Conservation (phyloP, 2,888 invertebrate species). For the Girardia tigrina region DNA sequence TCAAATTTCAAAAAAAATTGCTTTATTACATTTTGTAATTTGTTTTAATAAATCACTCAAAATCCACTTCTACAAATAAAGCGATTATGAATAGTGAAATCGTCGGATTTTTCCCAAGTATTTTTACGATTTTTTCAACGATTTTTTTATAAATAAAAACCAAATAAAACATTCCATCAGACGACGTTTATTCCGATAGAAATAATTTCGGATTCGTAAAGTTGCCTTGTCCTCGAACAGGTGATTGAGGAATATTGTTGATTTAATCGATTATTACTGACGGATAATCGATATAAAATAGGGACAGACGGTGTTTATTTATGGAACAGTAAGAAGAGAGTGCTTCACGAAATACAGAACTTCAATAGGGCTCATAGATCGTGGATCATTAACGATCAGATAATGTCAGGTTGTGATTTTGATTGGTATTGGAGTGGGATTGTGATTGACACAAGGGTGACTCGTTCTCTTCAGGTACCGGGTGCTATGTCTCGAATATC, state of each 20-base stretch:
- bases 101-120: conserved; percentile 15
- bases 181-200: neutral
- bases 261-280: neutral
- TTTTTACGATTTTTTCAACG: neutral
- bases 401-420: neutral
- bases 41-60: too few species aligned
- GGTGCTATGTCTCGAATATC: neutral
- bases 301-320: neutral
- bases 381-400: neutral
- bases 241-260: neutral
- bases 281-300: too few species aligned
- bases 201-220: neutral
- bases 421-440: neutral
- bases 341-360: neutral
- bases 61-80: too few species aligned
- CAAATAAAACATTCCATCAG: too few species aligned
- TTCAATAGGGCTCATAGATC: neutral
- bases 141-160: neutral
- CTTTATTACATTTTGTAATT: too few species aligned
- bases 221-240: neutral
- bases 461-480: neutral
- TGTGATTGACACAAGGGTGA: neutral
- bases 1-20: too few species aligned
- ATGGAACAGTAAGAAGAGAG: neutral
- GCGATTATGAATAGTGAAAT: neutral